Evolutionary conservation across 2,113 vertebrate genomes (phyloP), one percentile per base, ranked within the genome.

Genomic region (Parotia lawesii): DNA sequence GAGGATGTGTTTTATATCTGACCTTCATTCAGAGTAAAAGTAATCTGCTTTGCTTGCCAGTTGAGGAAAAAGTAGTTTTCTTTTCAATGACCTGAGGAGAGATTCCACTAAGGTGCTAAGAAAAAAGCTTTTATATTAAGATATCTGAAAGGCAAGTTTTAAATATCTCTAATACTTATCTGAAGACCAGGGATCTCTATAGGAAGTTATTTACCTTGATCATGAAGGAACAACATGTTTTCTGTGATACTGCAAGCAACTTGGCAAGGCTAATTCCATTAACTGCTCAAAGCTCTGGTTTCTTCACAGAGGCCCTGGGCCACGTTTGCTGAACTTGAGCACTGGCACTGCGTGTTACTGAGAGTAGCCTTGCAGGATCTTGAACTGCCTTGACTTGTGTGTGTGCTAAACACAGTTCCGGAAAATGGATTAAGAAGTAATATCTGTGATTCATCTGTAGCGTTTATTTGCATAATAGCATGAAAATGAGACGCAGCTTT

Each of bases 381-480:
- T 67, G 48, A 77, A 47, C 24, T 60, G 37, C 40, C 78, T 71
- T 73, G 47, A 82, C 51, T 89, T 51, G 15, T 28, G 54, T 73
- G 76, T 73, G 76, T 16, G 20, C 65, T 80, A 78, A 88, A 87
- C 69, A 62, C 25, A 54, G 45, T 50, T 85, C 44, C 74, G 87
- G 58, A 85, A 92, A 96, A 95, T 65, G 50, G 72, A 89, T 97
- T 95, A 94, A 93, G 67, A 90, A 96, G 76, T 91, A 90, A 80
- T 95, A 92, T 89, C 72, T 61, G 61, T 69, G 65, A 86, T 95
- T 94, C 90, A 94, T 94, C 78, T 69, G 35, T 40, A 33, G 48
- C 35, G 42, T 57, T 94, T 87, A 89, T 97, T 96, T 97, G 88
- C 93, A 95, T 95, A 96, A 97, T 93, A 40, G 61, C 86, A 89